Percentiles rank a stretch among this genome's conserved stretches.
Conservation (phyloP, 2,113 vertebrate species). For the Ascaphus truei region DNA sequence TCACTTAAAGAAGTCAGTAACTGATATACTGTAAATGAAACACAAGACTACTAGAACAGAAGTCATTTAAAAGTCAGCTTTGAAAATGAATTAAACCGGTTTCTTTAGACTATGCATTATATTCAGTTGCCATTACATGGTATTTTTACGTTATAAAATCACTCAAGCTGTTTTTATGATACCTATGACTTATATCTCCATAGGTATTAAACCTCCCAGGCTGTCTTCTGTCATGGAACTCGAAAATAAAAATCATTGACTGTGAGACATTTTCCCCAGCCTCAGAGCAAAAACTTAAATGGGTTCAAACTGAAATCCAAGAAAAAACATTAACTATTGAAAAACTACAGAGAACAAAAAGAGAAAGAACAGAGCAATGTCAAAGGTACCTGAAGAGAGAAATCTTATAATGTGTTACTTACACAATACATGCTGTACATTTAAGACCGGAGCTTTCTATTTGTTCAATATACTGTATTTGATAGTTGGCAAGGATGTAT, state of each 20-base stretch:
- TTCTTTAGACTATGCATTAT: too few relatives aligned
- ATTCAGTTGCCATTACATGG: too few relatives aligned
- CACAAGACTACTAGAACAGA: background rate
- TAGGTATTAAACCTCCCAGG: conserved; percentile 60
- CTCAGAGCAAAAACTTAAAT: conserved; percentile 50
- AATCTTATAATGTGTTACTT: background rate
- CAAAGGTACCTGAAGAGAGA: background rate
- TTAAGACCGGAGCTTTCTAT: too few relatives aligned
- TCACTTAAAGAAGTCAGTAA: too few relatives aligned
- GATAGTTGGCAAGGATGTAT: too few relatives aligned
- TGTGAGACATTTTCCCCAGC: conserved; percentile 33
- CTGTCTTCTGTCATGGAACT: conserved; percentile 53
- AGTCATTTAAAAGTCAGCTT: background rate
- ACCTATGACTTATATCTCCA: conserved; percentile 32
- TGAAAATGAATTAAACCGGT: background rate
- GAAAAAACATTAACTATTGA: conserved; percentile 52
- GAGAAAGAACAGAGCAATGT: conserved; percentile 37
- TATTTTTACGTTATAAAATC: background rate
- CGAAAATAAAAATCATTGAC: conserved; percentile 54
- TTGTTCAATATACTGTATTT: too few relatives aligned
- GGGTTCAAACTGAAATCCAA: conserved; percentile 44
- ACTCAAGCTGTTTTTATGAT: background rate
- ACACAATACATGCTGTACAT: too few relatives aligned
- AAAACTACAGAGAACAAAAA: conserved; percentile 49
- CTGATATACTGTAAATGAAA: background rate